Evolutionary conservation across 2,113 vertebrate genomes (phyloP).

Genomic region (Gasterosteus aculeatus): DNA sequence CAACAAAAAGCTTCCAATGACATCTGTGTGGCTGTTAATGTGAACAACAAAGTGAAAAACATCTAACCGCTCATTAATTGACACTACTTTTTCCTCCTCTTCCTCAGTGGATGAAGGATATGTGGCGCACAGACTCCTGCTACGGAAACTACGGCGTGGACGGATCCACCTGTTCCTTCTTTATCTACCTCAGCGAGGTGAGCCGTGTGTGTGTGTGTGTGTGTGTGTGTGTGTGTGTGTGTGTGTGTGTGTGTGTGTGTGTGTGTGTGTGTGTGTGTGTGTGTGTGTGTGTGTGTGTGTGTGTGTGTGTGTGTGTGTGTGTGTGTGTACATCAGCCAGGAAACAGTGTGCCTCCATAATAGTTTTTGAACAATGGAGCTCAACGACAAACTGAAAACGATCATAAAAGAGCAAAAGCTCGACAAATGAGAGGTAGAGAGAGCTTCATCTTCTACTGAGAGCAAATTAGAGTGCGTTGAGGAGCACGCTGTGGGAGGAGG

Average conservation of each 20-base stretch:
- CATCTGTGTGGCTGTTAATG: background rate
- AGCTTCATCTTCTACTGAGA: constrained; percentile 56
- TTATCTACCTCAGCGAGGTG: constrained; percentile 99
- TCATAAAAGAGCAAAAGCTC: constrained; percentile 18
- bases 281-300: background rate
- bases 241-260: background rate
- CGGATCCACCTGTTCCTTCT: constrained; percentile 94
- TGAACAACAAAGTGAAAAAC: background rate
- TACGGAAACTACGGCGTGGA: constrained; percentile 94
- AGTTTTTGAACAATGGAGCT: background rate
- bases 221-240: constrained; percentile 1
- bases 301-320: background rate
- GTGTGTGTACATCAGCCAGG: background rate
- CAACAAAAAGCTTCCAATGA: background rate
- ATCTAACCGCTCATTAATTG: background rate
- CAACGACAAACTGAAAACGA: constrained; percentile 9
- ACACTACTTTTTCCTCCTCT: constrained; percentile 14
- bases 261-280: background rate
- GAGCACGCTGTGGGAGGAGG: constrained; percentile 8
- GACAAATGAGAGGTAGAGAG: constrained; percentile 31
- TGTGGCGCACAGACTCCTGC: constrained; percentile 97
- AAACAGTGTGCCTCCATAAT: background rate
- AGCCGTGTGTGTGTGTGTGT: constrained; percentile 55
- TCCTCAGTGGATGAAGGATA: constrained; percentile 98
- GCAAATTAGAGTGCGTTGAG: constrained; percentile 45